Evolutionary conservation across 1,140 invertebrate species (phyloP).

Genomic region (Eueides isabella): DNA sequence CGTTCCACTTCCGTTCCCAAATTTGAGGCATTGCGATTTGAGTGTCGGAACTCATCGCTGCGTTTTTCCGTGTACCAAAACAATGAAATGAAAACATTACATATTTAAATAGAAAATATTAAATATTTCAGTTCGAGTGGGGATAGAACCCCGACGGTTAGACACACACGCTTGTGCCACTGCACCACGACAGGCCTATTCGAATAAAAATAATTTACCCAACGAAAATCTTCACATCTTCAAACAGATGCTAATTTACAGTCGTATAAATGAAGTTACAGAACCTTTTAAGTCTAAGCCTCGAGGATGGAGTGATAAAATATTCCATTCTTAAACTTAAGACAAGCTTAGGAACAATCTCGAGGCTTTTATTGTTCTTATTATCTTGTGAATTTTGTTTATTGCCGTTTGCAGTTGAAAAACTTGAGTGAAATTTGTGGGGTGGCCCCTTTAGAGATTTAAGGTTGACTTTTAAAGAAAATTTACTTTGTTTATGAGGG

Average conservation of each 20-base stretch:
- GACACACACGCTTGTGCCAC: too few relatives aligned
- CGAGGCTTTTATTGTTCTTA: conserved; percentile 39
- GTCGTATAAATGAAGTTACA: conserved; percentile 25
- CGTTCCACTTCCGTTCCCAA: too few relatives aligned
- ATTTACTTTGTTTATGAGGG: conserved; percentile 6
- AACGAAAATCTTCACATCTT: background rate
- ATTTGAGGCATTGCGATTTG: too few relatives aligned
- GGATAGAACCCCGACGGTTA: too few relatives aligned
- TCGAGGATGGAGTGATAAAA: conserved; percentile 31
- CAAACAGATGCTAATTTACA: conserved; percentile 7
- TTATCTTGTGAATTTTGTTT: conserved; percentile 38
- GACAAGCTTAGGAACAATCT: conserved; percentile 32
- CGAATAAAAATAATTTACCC: background rate
- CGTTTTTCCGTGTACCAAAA: too few relatives aligned
- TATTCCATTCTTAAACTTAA: conserved; percentile 26
- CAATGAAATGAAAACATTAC: too few relatives aligned
- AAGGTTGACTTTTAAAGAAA: conserved; percentile 15
- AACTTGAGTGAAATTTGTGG: conserved; percentile 32
- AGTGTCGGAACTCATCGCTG: too few relatives aligned
- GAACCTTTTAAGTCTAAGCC: conserved; percentile 18
- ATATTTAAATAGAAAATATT: too few relatives aligned
- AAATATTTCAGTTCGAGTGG: too few relatives aligned
- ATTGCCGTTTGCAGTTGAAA: conserved; percentile 31
- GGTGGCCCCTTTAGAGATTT: conserved; percentile 19
- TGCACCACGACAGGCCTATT: too few relatives aligned